Evolutionary conservation across 2,888 invertebrate genomes (phyloP).

Genomic region (Morpho deidamia): DNA sequence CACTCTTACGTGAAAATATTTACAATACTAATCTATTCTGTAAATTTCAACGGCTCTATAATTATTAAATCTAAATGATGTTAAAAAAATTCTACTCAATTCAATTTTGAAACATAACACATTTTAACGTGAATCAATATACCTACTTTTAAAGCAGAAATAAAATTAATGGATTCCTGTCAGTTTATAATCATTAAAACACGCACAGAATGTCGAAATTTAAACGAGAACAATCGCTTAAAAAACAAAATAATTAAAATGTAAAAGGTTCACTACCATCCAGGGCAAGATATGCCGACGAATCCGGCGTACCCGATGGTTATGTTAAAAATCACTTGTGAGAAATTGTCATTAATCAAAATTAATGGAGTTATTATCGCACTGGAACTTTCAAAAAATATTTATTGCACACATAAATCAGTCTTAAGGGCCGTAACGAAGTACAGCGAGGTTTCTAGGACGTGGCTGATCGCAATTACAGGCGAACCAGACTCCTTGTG

Average conservation of each 20-base stretch:
- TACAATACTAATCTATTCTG: no score
- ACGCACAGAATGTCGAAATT: conserved; percentile 27
- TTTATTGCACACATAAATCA: conserved; percentile 74
- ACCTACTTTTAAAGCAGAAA: background rate
- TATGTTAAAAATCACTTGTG: conserved; percentile 69
- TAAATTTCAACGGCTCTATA: no score
- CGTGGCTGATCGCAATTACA: conserved; percentile 52
- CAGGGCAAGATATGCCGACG: conserved; percentile 48
- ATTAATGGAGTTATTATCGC: conserved; percentile 79
- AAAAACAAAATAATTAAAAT: conserved; percentile 60
- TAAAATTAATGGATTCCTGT: conserved; percentile 7
- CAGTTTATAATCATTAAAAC: conserved; percentile 4
- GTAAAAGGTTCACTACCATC: conserved; percentile 49
- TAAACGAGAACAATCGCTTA: conserved; percentile 58
- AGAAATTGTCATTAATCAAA: conserved; percentile 77
- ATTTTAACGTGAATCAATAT: background rate
- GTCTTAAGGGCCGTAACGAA: conserved; percentile 73
- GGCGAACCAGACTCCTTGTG: conserved; percentile 5
- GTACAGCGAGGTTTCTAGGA: conserved; percentile 68
- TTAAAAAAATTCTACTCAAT: background rate
- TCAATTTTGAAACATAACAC: background rate
- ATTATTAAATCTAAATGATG: no score
- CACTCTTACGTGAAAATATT: no score
- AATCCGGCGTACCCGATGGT: conserved; percentile 33
- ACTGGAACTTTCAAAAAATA: conserved; percentile 76